Evolutionary conservation across 2,888 invertebrate species (phyloP).

Genomic region (Quadriops clusia): DNA sequence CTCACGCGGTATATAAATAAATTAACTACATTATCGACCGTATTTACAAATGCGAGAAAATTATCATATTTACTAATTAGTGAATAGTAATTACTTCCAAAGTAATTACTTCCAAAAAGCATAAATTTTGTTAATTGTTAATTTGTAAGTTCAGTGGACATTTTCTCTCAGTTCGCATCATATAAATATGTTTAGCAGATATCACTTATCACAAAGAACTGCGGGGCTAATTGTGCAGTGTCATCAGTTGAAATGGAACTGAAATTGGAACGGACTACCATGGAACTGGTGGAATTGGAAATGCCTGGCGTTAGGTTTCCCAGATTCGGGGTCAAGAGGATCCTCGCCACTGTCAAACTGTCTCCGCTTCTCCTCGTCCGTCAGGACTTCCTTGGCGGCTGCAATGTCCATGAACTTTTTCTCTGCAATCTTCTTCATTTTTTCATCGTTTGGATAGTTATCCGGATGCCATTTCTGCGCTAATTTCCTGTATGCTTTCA

Average conservation of each 20-base stretch:
- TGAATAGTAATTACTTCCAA: too few species aligned
- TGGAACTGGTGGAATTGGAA: conserved; percentile 45
- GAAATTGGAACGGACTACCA: conserved; percentile 89
- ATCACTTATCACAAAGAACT: too few species aligned
- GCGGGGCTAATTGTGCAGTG: too few species aligned
- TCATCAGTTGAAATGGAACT: conserved; percentile 91
- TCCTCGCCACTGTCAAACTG: conserved; percentile 93
- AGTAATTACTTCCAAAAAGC: too few species aligned
- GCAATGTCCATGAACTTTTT: conserved; percentile 98
- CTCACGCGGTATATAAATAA: too few species aligned
- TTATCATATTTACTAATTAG: too few species aligned
- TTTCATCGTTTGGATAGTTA: conserved; percentile 66
- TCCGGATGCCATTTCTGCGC: conserved; percentile 99
- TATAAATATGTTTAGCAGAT: too few species aligned
- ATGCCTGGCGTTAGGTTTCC: conserved; percentile 67
- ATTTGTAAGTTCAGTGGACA: too few species aligned
- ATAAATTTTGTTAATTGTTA: too few species aligned
- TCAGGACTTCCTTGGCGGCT: conserved; percentile 89
- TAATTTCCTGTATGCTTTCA: conserved; percentile 90
- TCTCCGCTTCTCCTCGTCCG: conserved; percentile 81
- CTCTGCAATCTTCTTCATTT: conserved; percentile 88
- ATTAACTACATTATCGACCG: too few species aligned
- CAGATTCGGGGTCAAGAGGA: conserved; percentile 90
- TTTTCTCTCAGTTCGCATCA: too few species aligned
- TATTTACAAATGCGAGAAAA: too few species aligned